Conservation (phyloP, 2,113 vertebrate species). For the Dipodomys spectabilis region DNA sequence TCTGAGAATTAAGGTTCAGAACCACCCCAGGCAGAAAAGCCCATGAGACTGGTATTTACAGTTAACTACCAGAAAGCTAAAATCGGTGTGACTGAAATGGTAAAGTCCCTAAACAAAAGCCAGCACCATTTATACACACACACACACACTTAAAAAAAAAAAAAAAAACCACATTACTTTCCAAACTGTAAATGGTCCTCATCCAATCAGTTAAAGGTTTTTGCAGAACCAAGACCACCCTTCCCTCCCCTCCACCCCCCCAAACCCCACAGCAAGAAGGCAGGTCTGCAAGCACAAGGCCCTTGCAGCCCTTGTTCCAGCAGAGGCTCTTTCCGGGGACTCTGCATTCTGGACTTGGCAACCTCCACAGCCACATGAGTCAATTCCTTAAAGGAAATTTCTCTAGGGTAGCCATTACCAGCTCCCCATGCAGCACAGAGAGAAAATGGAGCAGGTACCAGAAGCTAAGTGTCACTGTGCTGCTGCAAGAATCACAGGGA, state of each 20-base stretch:
- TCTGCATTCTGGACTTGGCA: background rate
- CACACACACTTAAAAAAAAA: no score
- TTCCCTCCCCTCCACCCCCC: background rate
- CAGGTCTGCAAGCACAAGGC: background rate
- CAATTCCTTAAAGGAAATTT: background rate
- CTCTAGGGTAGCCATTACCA: background rate
- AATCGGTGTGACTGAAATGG: no score
- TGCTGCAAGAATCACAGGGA: no score
- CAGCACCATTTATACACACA: no score
- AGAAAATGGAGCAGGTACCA: no score
- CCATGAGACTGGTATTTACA: no score
- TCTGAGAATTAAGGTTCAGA: no score
- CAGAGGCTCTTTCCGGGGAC: background rate
- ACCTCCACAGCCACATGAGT: background rate
- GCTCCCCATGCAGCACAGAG: background rate
- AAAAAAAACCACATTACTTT: background rate
- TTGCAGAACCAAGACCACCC: background rate
- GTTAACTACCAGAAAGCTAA: no score
- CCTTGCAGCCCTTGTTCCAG: background rate
- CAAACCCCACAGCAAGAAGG: background rate
- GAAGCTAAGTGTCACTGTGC: background rate
- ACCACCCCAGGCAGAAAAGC: no score
- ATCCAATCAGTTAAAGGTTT: background rate
- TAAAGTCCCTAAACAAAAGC: no score
- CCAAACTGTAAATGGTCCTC: background rate